Percentiles rank a stretch among this genome's conserved stretches.
Evolutionary conservation across 1,140 invertebrate species (phyloP).

Genomic region (Frieseomelitta varia): DNA sequence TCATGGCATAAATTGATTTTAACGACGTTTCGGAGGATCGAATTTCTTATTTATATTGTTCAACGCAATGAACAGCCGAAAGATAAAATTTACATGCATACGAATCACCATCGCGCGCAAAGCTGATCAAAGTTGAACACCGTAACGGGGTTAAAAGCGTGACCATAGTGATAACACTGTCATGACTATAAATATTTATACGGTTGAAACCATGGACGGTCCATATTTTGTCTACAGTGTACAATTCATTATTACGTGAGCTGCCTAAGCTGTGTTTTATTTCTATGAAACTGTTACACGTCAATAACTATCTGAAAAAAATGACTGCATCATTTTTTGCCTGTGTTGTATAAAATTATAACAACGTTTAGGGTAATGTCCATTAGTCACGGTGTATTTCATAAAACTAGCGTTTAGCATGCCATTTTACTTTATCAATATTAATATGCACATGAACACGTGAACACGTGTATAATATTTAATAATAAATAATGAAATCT

Average conservation of each 20-base stretch:
- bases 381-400: too few relatives aligned
- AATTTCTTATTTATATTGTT: background rate
- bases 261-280: background rate
- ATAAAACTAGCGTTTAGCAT: too few relatives aligned
- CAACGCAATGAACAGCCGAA: background rate
- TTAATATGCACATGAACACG: too few relatives aligned
- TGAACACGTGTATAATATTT: too few relatives aligned
- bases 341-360: background rate
- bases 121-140: background rate
- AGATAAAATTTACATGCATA: constrained; percentile 16
- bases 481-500: too few relatives aligned
- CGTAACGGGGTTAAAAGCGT: constrained; percentile 26
- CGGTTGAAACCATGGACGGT: too few relatives aligned
- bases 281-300: background rate
- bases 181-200: constrained; percentile 16
- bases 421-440: too few relatives aligned
- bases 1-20: background rate
- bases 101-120: constrained; percentile 13
- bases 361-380: too few relatives aligned
- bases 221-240: background rate
- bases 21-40: background rate
- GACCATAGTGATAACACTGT: background rate
- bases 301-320: too few relatives aligned
- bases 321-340: background rate
- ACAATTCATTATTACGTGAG: background rate